Evolutionary conservation across 2,888 invertebrate species (phyloP).

Genomic region (Melinopterus prodromus): DNA sequence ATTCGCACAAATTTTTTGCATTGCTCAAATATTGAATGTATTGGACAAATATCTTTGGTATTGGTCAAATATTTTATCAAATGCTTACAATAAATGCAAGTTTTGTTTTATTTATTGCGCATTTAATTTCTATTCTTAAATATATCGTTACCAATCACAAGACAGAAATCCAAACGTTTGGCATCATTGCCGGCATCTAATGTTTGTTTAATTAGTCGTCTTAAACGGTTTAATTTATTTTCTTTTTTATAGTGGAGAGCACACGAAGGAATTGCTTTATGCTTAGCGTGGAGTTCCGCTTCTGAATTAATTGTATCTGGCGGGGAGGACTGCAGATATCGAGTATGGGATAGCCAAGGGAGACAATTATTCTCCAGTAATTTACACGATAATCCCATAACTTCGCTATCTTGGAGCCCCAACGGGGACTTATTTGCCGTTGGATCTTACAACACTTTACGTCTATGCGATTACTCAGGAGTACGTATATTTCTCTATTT

Average conservation of each 20-base stretch:
- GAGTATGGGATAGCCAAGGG: slow-evolving; percentile 94
- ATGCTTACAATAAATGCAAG: too few relatives aligned
- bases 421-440: slow-evolving; percentile 91
- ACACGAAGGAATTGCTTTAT: slow-evolving; percentile 92
- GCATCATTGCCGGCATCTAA: too few relatives aligned
- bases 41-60: too few relatives aligned
- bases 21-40: too few relatives aligned
- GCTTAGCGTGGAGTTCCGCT: slow-evolving; percentile 94
- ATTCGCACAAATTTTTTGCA: too few relatives aligned
- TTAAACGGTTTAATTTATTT: not conserved
- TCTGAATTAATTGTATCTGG: slow-evolving; percentile 93
- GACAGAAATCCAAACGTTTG: too few relatives aligned
- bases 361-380: slow-evolving; percentile 86
- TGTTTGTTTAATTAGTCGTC: too few relatives aligned
- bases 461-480: slow-evolving; percentile 93
- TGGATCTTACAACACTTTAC: slow-evolving; percentile 91
- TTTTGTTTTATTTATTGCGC: too few relatives aligned
- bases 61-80: too few relatives aligned
- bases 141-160: too few relatives aligned
- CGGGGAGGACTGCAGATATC: slow-evolving; percentile 86
- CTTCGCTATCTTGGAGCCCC: slow-evolving; percentile 89
- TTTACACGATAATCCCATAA: slow-evolving; percentile 89
- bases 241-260: slow-evolving; percentile 84
- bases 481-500: slow-evolving; percentile 63
- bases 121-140: too few relatives aligned